A percentile compares a stretch with the other conserved stretches of the same genome.
Conservation (phyloP, 64 coral and sea anemone species). For the Montipora efflorescens region DNA sequence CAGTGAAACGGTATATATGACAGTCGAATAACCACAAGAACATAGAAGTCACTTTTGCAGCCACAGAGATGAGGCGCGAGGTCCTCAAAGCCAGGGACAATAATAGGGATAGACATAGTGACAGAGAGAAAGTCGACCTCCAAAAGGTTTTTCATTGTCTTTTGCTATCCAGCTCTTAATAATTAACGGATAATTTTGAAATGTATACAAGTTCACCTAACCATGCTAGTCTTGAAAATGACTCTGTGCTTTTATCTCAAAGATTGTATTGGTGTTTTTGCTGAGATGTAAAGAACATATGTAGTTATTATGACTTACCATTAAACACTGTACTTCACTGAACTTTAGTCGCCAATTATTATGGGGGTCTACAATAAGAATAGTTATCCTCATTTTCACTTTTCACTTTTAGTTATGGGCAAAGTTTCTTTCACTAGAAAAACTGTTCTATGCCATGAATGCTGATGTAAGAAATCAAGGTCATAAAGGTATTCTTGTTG, state of each 20-base stretch:
- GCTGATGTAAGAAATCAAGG: not conserved
- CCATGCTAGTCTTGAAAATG: too few species aligned
- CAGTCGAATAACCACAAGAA: conserved; percentile 59
- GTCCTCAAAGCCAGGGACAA: conserved; percentile 11
- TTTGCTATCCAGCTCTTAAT: too few species aligned
- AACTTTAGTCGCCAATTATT: too few species aligned
- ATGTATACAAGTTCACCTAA: too few species aligned
- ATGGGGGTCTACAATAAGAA: too few species aligned
- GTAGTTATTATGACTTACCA: too few species aligned
- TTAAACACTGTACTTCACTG: too few species aligned
- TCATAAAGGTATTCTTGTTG: conserved; percentile 56
- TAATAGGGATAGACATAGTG: not conserved
- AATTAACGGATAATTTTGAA: not conserved
- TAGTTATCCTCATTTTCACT: too few species aligned
- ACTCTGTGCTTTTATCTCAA: too few species aligned
- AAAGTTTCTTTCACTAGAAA: conserved; percentile 41
- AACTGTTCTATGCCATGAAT: conserved; percentile 25
- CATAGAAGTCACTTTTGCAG: conserved; percentile 52
- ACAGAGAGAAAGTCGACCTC: not conserved
- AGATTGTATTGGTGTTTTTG: too few species aligned
- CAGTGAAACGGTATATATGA: conserved; percentile 49
- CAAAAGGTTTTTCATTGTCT: not conserved
- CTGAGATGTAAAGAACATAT: too few species aligned
- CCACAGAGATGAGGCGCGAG: conserved; percentile 35
- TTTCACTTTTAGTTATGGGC: conserved; percentile 9